A percentile compares a stretch with the other conserved stretches of the same genome.
Evolutionary conservation across 2,888 invertebrate species (phyloP).

Genomic region (Omphaloscelis lunosa): DNA sequence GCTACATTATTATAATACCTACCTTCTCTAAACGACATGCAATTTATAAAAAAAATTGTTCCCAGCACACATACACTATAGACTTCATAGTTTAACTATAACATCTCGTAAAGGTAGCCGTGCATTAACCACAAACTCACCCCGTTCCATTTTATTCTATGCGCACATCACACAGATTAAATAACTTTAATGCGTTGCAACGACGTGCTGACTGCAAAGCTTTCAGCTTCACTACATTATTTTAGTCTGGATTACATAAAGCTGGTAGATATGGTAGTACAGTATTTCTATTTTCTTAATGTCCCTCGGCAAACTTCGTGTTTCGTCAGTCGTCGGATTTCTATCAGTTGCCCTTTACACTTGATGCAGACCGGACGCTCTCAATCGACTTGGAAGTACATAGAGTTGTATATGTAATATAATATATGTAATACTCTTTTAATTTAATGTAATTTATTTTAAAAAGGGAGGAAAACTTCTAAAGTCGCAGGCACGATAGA

Average conservation of each 20-base stretch:
- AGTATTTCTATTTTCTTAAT: too few relatives aligned
- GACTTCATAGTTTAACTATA: neutral
- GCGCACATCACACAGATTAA: conserved; percentile 51
- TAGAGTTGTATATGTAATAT: too few relatives aligned
- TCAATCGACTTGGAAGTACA: too few relatives aligned
- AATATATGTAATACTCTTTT: too few relatives aligned
- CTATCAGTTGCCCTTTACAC: too few relatives aligned
- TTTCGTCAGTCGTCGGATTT: too few relatives aligned
- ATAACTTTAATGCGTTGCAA: conserved; percentile 42
- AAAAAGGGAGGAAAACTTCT: too few relatives aligned
- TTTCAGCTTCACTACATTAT: conserved; percentile 35
- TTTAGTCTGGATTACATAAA: conserved; percentile 24
- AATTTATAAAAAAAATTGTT: neutral
- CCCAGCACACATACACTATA: neutral
- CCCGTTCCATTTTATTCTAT: conserved; percentile 10
- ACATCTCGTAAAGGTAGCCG: neutral
- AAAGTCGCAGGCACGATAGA: too few relatives aligned
- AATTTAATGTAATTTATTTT: too few relatives aligned
- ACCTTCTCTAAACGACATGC: neutral
- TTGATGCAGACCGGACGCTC: too few relatives aligned
- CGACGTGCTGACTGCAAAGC: conserved; percentile 31
- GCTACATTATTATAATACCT: neutral
- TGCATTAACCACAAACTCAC: conserved; percentile 8
- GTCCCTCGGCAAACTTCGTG: too few relatives aligned
- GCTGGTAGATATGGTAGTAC: neutral